Conservation (phyloP, 2,888 invertebrate genomes). For the Stenichneumon culpator region DNA sequence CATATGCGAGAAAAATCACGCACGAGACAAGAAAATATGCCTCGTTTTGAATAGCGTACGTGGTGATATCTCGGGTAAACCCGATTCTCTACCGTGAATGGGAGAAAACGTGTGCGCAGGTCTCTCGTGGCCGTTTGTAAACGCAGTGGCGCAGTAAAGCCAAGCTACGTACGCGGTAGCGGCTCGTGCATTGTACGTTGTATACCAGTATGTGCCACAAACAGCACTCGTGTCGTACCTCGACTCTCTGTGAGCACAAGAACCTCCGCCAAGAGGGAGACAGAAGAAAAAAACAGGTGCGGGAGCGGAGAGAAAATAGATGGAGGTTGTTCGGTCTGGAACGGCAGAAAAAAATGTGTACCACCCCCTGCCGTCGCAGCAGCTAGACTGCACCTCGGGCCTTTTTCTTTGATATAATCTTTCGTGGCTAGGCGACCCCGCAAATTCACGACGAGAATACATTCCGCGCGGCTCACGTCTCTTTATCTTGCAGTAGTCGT, state of each 20-base stretch:
- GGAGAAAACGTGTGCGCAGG: conserved; percentile 46
- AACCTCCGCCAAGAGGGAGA: conserved; percentile 2
- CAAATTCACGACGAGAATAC: not conserved
- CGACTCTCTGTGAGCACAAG: conserved; percentile 8
- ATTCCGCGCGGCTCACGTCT: not conserved
- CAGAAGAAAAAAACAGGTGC: conserved; percentile 38
- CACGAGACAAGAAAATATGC: conserved; percentile 62
- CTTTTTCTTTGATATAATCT: conserved; percentile 4
- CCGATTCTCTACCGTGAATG: conserved; percentile 51
- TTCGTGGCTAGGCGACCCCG: not conserved
- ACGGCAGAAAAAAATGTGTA: conserved; percentile 10
- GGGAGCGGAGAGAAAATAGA: conserved; percentile 18
- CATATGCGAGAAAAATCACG: conserved; percentile 11
- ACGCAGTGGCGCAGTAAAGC: conserved; percentile 23
- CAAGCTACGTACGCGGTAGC: conserved; percentile 24
- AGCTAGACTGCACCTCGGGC: not conserved
- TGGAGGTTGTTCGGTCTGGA: not conserved
- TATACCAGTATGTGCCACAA: conserved; percentile 31
- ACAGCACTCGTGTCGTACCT: conserved; percentile 35
- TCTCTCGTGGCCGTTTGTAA: not conserved
- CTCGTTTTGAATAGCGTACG: conserved; percentile 69
- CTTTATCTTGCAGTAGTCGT: not conserved
- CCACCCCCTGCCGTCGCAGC: not conserved
- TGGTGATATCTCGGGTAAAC: conserved; percentile 41
- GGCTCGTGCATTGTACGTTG: conserved; percentile 42